These are phyloP conservation scores for Erebia epiphron DNA, from an alignment of 2,888 invertebrate species.

Conservation along the genomic window DNA sequence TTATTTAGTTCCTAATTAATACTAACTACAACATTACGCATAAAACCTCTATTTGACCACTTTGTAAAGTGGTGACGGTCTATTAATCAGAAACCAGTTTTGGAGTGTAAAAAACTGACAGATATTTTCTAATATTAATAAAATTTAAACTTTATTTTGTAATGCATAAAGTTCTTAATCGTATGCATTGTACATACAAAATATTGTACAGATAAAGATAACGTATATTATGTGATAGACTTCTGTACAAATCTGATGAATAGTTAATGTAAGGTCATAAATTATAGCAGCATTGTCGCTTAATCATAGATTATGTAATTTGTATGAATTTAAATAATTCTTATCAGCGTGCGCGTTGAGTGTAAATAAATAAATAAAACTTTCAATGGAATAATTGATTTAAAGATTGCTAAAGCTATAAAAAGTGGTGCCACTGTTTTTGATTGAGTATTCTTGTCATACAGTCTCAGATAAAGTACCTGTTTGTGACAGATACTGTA, in stretches of 20 bases:
- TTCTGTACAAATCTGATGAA: slow-evolving; percentile 40
- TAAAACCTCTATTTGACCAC: slow-evolving; percentile 8
- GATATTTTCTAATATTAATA: background rate
- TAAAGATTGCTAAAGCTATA: background rate
- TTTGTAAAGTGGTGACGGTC: slow-evolving; percentile 31
- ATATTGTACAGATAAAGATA: slow-evolving; percentile 35
- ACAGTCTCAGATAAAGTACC: no score
- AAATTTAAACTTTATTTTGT: slow-evolving; percentile 8
- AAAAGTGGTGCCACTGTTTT: background rate
- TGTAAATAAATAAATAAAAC: background rate
- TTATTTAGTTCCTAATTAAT: slow-evolving; percentile 22
- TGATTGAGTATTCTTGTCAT: background rate
- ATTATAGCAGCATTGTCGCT: slow-evolving; percentile 18
- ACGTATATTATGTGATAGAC: slow-evolving; percentile 35
- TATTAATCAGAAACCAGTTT: slow-evolving; percentile 42
- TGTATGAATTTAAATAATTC: slow-evolving; percentile 12
- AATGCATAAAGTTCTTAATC: slow-evolving; percentile 4
- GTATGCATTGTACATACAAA: slow-evolving; percentile 19
- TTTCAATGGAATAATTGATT: background rate
- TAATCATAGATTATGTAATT: slow-evolving; percentile 28
- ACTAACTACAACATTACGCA: slow-evolving; percentile 28
- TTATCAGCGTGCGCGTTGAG: background rate
- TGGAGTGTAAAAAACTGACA: slow-evolving; percentile 14
- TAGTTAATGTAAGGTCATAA: slow-evolving; percentile 27
- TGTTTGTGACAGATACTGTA: no score